A percentile compares a stretch with the other conserved stretches of the same genome.
Conservation (phyloP, 92 coral and sea anemone genomes). For the Palythoa grandis region DNA sequence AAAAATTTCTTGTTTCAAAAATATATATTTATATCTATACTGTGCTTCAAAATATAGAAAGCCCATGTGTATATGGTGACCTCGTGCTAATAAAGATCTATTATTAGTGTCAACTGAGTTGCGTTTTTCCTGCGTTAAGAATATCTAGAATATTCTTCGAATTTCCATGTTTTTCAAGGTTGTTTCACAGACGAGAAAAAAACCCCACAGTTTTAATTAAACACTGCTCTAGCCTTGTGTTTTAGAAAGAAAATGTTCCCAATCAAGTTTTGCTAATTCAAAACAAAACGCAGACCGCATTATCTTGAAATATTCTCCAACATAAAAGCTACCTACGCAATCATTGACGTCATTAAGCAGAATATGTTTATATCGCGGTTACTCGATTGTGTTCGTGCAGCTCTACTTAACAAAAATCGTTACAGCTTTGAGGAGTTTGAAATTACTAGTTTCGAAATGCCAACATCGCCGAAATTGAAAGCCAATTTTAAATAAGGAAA, state of each 20-base stretch:
- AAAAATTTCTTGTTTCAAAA: background rate
- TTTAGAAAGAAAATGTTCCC: background rate
- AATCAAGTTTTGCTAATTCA: background rate
- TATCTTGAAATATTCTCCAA: background rate
- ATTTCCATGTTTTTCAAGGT: too few relatives aligned
- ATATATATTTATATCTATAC: background rate
- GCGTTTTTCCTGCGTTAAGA: too few relatives aligned
- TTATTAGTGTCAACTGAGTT: too few relatives aligned
- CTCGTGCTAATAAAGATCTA: too few relatives aligned
- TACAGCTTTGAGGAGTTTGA: background rate
- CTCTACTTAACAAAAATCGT: background rate
- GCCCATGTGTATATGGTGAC: too few relatives aligned
- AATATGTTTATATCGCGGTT: background rate
- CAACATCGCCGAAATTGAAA: background rate
- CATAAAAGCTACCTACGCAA: background rate
- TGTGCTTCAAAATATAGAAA: too few relatives aligned
- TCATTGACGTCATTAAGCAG: conserved; percentile 1
- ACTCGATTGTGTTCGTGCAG: background rate
- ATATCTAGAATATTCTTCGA: too few relatives aligned
- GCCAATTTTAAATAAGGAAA: background rate
- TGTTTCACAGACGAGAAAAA: too few relatives aligned
- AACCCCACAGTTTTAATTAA: too few relatives aligned
- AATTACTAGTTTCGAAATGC: background rate
- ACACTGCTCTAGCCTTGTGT: too few relatives aligned
- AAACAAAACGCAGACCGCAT: background rate